Evolutionary conservation across 2,113 vertebrate genomes (phyloP).

Genomic region (Centropus unirufus): DNA sequence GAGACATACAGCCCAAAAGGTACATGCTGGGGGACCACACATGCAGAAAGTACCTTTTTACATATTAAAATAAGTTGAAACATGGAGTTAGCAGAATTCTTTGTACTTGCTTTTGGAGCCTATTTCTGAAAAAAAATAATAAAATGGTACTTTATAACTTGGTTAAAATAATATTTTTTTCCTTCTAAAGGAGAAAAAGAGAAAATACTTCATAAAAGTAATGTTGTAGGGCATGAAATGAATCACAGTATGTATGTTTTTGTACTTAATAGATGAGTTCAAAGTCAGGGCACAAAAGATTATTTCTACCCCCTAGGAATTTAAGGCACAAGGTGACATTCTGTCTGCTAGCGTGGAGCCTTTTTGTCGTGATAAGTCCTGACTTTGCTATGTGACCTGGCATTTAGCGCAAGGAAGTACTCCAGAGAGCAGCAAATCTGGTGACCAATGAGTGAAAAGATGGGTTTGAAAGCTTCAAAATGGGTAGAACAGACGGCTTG

Average conservation of each 20-base stretch:
- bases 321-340: neutral
- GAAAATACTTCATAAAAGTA: neutral
- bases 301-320: neutral
- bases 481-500: rapidly evolving
- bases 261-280: constrained; percentile 10
- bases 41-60: neutral
- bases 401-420: neutral
- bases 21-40: constrained; percentile 29
- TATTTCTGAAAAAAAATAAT: constrained; percentile 9
- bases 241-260: constrained; percentile 1
- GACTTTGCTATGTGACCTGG: neutral
- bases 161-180: neutral
- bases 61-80: neutral
- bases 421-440: neutral
- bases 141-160: constrained; percentile 2
- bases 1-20: constrained; percentile 13
- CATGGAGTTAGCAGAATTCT: neutral
- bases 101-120: neutral
- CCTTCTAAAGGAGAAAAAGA: neutral
- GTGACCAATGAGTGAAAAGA: neutral
- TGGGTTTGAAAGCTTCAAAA: neutral
- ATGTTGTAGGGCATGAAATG: neutral
- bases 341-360: neutral
- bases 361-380: neutral
- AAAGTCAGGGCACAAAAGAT: constrained; percentile 10